phyloP scores from a whole-genome alignment of 2,797 vertebrate species.

The Naso thynnoides region DNA sequence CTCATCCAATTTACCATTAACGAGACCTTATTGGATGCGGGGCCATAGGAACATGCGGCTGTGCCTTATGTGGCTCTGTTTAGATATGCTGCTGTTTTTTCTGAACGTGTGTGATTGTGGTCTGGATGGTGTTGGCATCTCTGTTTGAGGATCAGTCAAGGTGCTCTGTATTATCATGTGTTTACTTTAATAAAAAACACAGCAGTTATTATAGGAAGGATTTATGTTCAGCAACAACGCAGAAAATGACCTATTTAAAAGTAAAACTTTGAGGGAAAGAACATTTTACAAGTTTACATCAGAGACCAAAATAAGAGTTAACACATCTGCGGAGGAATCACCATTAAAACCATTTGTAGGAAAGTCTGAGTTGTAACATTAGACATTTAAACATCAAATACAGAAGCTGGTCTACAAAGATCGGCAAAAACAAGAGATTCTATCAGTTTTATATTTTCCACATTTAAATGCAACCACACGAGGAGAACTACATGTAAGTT shows the following conservation, averaged over 20 bases:
- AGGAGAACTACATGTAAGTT: conserved; percentile 49
- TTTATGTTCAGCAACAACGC: not conserved
- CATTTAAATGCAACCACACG: conserved; percentile 63
- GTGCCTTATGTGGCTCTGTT: conserved; percentile 77
- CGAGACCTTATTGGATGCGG: conserved; percentile 88
- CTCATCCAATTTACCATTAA: conserved; percentile 89
- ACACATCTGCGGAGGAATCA: conserved; percentile 37
- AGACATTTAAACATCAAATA: conserved; percentile 62
- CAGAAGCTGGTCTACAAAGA: conserved; percentile 50
- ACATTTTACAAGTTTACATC: not conserved
- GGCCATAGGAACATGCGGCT: conserved; percentile 78
- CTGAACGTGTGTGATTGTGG: conserved; percentile 21
- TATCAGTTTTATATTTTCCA: conserved; percentile 69
- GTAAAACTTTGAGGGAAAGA: not conserved
- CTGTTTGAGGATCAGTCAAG: conserved; percentile 33
- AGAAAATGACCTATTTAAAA: conserved; percentile 7
- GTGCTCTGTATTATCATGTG: conserved; percentile 10
- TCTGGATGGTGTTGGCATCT: conserved; percentile 50
- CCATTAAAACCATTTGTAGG: conserved; percentile 49
- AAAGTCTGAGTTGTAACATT: conserved; percentile 67
- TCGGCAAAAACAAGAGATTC: conserved; percentile 60
- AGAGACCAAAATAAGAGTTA: conserved; percentile 38
- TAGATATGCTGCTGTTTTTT: conserved; percentile 55
- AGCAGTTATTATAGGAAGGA: not conserved
- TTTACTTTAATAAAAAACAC: not conserved